These are phyloP conservation scores for Ypsolopha scabrella DNA, from an alignment of 2,888 invertebrate species.

Conservation along the genomic window DNA sequence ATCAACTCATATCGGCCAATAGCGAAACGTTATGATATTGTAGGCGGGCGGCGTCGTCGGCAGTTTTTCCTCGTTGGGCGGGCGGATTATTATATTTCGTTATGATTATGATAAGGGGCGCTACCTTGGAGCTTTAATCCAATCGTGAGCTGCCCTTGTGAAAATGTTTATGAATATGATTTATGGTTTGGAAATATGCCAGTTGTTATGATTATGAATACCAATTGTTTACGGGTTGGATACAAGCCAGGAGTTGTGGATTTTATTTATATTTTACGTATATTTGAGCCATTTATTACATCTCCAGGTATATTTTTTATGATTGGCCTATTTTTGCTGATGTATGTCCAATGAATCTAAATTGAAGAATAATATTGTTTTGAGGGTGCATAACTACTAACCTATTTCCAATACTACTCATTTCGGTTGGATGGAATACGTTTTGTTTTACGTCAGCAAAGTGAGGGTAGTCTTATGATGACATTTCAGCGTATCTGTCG, in stretches of 20 bases:
- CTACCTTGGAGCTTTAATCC: conserved; percentile 19
- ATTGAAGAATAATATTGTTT: not conserved
- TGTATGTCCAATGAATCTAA: too few species aligned
- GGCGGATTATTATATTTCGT: conserved; percentile 64
- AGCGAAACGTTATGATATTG: conserved; percentile 67
- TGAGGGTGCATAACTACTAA: not conserved
- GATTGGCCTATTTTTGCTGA: too few species aligned
- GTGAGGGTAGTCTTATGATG: conserved; percentile 32
- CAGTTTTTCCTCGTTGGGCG: conserved; percentile 57
- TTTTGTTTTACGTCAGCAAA: conserved; percentile 9
- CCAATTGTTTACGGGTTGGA: not conserved
- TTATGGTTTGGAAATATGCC: not conserved
- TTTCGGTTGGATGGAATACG: not conserved
- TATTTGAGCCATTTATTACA: too few species aligned
- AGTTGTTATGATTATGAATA: not conserved
- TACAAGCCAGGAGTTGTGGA: not conserved
- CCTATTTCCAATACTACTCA: not conserved
- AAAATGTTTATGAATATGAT: not conserved
- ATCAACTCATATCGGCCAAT: conserved; percentile 69
- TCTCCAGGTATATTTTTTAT: too few species aligned
- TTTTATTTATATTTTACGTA: not conserved
- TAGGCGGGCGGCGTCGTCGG: conserved; percentile 49
- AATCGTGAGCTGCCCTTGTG: conserved; percentile 10
- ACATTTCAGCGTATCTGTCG: conserved; percentile 27
- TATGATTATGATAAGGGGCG: conserved; percentile 59